phyloP scores from a whole-genome alignment of 2,113 vertebrate species.

The Microcebus griseorufus region DNA sequence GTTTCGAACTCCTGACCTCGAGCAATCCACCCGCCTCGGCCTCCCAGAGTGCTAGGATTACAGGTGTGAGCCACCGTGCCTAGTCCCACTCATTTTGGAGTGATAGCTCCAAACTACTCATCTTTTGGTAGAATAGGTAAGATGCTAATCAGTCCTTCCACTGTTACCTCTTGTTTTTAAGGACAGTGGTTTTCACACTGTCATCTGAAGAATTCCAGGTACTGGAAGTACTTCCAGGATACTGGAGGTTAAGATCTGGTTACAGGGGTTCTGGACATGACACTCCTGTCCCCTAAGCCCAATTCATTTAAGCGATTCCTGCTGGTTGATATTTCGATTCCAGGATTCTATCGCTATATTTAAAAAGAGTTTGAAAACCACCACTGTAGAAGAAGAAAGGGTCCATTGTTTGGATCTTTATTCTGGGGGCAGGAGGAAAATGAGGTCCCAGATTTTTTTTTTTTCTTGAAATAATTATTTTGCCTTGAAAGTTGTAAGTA shows the following conservation, averaged over 20 bases:
- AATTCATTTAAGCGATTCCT: not conserved
- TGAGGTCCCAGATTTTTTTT: slow-evolving; percentile 18
- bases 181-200: not conserved
- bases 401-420: not conserved
- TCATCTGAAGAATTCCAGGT: not conserved
- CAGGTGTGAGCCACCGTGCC: too few species aligned
- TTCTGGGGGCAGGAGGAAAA: not conserved
- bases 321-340: not conserved
- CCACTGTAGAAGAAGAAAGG: not conserved
- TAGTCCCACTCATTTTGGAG: not conserved
- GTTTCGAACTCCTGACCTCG: too few species aligned
- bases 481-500: slow-evolving; percentile 82
- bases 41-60: too few species aligned
- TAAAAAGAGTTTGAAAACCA: not conserved
- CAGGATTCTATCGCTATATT: not conserved
- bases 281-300: not conserved
- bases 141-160: not conserved
- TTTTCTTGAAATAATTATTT: slow-evolving; percentile 84
- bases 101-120: not conserved
- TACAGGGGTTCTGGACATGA: not conserved
- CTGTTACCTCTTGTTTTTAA: not conserved
- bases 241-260: not conserved
- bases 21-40: too few species aligned
- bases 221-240: not conserved
- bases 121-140: not conserved